Base-by-base conservation (phyloP, 1,140 invertebrate species). In the Drosophila ambigua region DNA sequence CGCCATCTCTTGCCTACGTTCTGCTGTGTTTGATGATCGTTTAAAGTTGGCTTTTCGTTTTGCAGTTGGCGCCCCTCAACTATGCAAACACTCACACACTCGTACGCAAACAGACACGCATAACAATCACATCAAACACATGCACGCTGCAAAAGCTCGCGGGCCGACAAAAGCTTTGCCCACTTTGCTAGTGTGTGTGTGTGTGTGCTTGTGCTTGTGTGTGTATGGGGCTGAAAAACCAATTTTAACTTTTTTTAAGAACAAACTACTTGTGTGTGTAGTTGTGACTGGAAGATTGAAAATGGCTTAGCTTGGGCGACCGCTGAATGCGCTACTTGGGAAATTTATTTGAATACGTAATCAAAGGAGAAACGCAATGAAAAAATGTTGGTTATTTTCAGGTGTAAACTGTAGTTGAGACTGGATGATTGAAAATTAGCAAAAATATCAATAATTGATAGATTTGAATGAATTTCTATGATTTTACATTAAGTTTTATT, bases 241-340 rank as follows among this genome's bases (percentile, higher is more conserved):
- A 77, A 80, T 67, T 77, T 67, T 60, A 68, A 48, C 60, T 64
- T 78, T 77, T 82, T 62, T 68, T 81, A 59, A 67, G 55, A 77
- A 72, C 59, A 77, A 69, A 66, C 67, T 63, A 57, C 74, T 67
- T 82, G 57, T 63, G 53, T n/a, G 11, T 55, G 61, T 67, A 26
- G 52, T 64, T 76, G 66, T 75, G 65, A 60, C 62, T 65, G 64
- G 59, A 58, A 60, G 50, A 58, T 60, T 67, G 48, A 76, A 63
- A 50, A 46, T 13, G 45, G 57, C 54, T 62, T 41, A 62, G 50
- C 81, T 77, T 52, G 23, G 58, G 13, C 31, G 77, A 66, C 51
- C 48, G 16, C 9, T 53, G 45, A 48, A 71, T 77, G 61, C 68
- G 64, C 81, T 81, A 24, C 69, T 49, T 26, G 28, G 9, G 48